Evolutionary conservation across 2,113 vertebrate species (phyloP), one percentile per base, ranked within the genome.

Genomic region (Lagopus leucura): DNA sequence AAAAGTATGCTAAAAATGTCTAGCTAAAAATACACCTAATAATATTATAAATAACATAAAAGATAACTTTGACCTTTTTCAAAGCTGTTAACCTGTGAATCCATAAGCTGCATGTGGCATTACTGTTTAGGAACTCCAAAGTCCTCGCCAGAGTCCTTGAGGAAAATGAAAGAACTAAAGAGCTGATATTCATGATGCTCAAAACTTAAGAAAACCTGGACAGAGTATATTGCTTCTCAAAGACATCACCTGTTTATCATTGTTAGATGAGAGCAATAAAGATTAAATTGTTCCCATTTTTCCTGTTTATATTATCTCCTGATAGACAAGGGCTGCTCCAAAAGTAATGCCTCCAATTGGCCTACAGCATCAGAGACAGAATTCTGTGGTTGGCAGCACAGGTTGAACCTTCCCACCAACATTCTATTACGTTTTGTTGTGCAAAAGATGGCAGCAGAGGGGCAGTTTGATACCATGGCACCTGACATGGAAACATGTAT

Each of bases 41-140:
- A 89, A 82, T 90, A 82, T 89, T 92, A 76, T 50, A 89, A 87
- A 92, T 95, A 87, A 66, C 21, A 36, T 34, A 60, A 84, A 90
- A 73, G 15, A 79, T 57, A 93, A 82, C 67, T 71, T 66, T 40
- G 74, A 40, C 36, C 24, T 85, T 91, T 92, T 93, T 76, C 54
- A 47, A 70, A 82, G n/a, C 78, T 89, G 28, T 85, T 85, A 87
- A 85, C 38, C 66, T 91, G 82, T 77, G 63, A 82, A 92, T 12
- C 13, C 28, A 27, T 82, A 87, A 93, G 27, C 45, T 87, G 42
- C 19, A 60, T 70, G 36, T 70, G 40, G 28, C 65, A 50, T 70
- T 72, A 58, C 54, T 82, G 8, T 45, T 79, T 82, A 88, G n/a
- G 20, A 87, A 70, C 48, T 78, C 36, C 52, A 70, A 52, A 52